phyloP scores from a whole-genome alignment of 2,888 invertebrate genomes.

The Pseudoips prasinana region DNA sequence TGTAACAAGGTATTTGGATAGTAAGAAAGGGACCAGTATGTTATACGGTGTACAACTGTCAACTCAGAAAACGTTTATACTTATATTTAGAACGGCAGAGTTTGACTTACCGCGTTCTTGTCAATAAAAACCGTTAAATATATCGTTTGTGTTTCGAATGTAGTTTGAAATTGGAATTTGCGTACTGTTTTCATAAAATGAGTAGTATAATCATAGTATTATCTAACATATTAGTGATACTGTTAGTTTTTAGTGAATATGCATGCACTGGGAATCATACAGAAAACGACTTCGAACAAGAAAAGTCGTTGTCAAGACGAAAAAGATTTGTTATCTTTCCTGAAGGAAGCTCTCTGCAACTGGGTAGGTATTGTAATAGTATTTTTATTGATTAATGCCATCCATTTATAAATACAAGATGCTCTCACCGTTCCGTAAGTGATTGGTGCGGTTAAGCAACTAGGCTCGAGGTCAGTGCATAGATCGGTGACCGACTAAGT shows the following conservation, averaged over 20 bases:
- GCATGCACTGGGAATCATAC: conserved; percentile 32
- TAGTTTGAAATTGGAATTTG: conserved; percentile 1
- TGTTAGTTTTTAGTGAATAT: conserved; percentile 47
- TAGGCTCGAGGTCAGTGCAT: too few relatives aligned
- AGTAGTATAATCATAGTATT: conserved; percentile 21
- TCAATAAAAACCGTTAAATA: conserved; percentile 18
- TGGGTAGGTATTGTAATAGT: conserved; percentile 80
- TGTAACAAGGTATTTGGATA: conserved; percentile 45
- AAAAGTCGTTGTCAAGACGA: conserved; percentile 70
- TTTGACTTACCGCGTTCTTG: conserved; percentile 16
- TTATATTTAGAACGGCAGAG: conserved; percentile 27
- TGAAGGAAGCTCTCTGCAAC: conserved; percentile 83
- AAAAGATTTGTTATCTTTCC: conserved; percentile 83
- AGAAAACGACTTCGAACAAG: too few relatives aligned
- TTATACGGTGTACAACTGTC: conserved; percentile 47
- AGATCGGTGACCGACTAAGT: too few relatives aligned
- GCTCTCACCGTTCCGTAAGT: too few relatives aligned
- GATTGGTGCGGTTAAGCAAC: too few relatives aligned
- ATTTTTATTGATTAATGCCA: too few relatives aligned
- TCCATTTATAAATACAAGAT: too few relatives aligned
- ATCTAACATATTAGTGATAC: conserved; percentile 36
- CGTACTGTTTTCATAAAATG: conserved; percentile 22
- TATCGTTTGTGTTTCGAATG: conserved; percentile 23
- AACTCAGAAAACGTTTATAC: conserved; percentile 34
- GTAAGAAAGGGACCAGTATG: conserved; percentile 53